Conservation (phyloP, 2,888 invertebrate genomes). For the Nephrotoma appendiculata region DNA sequence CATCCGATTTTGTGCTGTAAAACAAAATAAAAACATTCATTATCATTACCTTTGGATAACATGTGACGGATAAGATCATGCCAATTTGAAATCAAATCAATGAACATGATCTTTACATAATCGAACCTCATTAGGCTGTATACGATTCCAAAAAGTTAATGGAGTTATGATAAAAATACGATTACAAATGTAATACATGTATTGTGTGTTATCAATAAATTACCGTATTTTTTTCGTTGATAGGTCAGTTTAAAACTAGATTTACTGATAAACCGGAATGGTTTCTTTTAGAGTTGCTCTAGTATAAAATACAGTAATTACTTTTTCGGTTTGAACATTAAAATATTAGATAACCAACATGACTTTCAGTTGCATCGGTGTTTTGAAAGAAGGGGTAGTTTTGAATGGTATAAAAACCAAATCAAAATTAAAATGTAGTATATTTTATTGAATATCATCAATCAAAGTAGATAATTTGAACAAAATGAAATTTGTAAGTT, state of each 20-base stretch:
- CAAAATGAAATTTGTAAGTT: slow-evolving; percentile 4
- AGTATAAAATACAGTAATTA: not conserved
- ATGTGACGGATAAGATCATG: not conserved
- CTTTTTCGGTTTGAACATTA: not conserved
- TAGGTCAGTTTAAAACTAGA: not conserved
- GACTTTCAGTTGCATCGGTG: not conserved
- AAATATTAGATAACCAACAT: not conserved
- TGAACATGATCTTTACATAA: not conserved
- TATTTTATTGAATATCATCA: not conserved
- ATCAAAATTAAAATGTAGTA: not conserved
- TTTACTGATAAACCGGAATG: not conserved
- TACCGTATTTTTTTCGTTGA: not conserved
- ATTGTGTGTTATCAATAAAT: not conserved
- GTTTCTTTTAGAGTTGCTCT: not conserved
- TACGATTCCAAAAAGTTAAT: not conserved
- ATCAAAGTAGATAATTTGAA: not conserved
- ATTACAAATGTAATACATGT: not conserved
- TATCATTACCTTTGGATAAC: not conserved
- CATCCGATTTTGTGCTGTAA: slow-evolving; percentile 65
- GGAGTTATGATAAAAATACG: not conserved
- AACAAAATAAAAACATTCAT: slow-evolving; percentile 6
- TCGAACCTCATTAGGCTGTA: not conserved
- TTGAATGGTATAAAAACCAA: not conserved
- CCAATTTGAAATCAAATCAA: not conserved
- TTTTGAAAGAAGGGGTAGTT: not conserved